These are phyloP conservation scores for Tipula helvola DNA, from an alignment of 2,888 invertebrate species.

Conservation along the genomic window DNA sequence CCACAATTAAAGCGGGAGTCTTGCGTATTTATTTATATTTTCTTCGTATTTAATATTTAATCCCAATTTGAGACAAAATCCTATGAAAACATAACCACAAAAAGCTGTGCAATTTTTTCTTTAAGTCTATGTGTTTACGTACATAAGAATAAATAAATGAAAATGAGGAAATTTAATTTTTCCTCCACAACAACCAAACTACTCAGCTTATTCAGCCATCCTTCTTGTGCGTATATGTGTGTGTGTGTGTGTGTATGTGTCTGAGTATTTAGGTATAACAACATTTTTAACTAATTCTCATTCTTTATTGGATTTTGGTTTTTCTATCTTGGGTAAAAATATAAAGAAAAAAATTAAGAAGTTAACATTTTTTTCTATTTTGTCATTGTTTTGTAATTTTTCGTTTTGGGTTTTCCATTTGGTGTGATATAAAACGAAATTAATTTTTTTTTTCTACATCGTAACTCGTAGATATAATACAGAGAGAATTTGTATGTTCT, in stretches of 20 bases:
- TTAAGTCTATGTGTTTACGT: neutral
- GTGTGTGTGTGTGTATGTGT: neutral
- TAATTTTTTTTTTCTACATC: neutral
- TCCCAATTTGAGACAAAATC: neutral
- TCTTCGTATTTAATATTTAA: neutral
- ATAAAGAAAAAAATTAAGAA: neutral
- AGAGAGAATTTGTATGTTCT: neutral
- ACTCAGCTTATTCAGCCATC: neutral
- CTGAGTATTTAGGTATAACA: neutral
- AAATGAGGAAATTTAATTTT: neutral
- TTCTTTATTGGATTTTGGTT: conserved; percentile 4
- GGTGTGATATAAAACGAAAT: neutral
- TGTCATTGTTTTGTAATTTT: neutral
- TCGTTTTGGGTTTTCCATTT: neutral
- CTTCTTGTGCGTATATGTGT: neutral
- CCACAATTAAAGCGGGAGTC: neutral
- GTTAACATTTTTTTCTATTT: neutral
- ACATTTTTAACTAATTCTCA: neutral
- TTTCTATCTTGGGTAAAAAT: neutral
- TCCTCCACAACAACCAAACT: neutral
- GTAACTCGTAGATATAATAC: neutral
- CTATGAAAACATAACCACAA: neutral
- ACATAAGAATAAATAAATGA: neutral
- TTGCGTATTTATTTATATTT: neutral
- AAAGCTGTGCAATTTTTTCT: neutral